Evolutionary conservation across 2,113 vertebrate species (phyloP).

Genomic region (Cynoglossus semilaevis): DNA sequence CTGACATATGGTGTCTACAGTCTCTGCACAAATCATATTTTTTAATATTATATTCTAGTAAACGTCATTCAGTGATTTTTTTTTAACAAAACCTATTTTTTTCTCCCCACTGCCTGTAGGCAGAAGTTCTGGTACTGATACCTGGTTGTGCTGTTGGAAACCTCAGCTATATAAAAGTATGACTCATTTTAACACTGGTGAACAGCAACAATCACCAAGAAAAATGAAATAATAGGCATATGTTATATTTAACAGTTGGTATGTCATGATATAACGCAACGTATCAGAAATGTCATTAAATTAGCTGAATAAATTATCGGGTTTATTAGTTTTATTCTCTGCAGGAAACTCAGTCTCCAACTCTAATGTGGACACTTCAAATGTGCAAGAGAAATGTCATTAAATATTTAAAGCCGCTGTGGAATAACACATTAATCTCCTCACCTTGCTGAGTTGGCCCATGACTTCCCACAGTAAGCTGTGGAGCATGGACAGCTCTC

Average conservation of each 20-base stretch:
- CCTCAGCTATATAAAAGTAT: not conserved
- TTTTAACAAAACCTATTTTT: not conserved
- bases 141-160: not conserved
- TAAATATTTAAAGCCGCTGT: constrained; percentile 8
- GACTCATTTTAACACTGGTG: constrained; percentile 10
- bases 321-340: too few species aligned
- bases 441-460: constrained; percentile 94
- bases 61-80: not conserved
- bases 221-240: not conserved
- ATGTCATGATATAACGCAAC: too few species aligned
- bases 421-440: not conserved
- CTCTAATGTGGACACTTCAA: not conserved
- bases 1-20: too few species aligned
- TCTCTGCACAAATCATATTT: too few species aligned
- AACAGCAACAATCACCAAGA: constrained; percentile 6
- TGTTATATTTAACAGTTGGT: too few species aligned
- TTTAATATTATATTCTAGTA: too few species aligned
- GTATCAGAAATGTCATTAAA: too few species aligned
- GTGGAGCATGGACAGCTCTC: constrained; percentile 92
- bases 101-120: not conserved
- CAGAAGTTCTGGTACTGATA: not conserved
- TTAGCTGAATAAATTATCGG: not conserved
- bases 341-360: too few species aligned
- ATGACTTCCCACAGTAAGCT: constrained; percentile 96
- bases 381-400: not conserved